These are phyloP conservation scores for Conopomorpha cramerella DNA, from an alignment of 1,140 invertebrate genomes.

Conservation along the genomic window DNA sequence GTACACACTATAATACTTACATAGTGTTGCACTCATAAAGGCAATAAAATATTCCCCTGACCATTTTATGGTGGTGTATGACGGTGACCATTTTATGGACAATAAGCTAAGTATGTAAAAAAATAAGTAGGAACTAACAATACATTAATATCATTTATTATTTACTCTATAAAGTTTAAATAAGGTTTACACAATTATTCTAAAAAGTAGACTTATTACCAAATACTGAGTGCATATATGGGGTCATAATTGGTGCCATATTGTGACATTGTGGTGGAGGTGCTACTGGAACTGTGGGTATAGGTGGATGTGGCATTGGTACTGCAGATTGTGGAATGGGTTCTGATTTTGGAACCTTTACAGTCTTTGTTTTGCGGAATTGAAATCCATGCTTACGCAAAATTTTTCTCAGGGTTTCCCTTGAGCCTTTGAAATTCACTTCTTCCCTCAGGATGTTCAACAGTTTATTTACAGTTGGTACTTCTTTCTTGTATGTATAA, in stretches of 20 bases:
- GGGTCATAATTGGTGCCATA: slow-evolving; percentile 23
- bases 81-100: too few relatives aligned
- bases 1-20: too few relatives aligned
- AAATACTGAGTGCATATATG: slow-evolving; percentile 46
- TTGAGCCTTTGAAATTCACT: slow-evolving; percentile 47
- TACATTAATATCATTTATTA: too few relatives aligned
- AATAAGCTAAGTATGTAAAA: too few relatives aligned
- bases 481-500: slow-evolving; percentile 50
- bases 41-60: too few relatives aligned
- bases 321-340: slow-evolving; percentile 25
- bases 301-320: slow-evolving; percentile 17
- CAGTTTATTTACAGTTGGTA: slow-evolving; percentile 45
- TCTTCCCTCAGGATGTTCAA: slow-evolving; percentile 46
- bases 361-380: slow-evolving; percentile 45
- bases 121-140: too few relatives aligned
- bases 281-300: too few relatives aligned
- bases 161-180: too few relatives aligned
- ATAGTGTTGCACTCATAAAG: too few relatives aligned
- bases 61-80: too few relatives aligned
- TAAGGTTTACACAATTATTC: too few relatives aligned
- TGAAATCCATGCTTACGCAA: slow-evolving; percentile 49
- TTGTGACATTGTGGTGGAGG: background rate
- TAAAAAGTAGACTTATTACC: too few relatives aligned
- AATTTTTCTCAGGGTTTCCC: slow-evolving; percentile 42
- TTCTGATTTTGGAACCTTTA: slow-evolving; percentile 46